phyloP scores from a whole-genome alignment of 1,140 invertebrate genomes.

The Ctenoplectra terminalis region DNA sequence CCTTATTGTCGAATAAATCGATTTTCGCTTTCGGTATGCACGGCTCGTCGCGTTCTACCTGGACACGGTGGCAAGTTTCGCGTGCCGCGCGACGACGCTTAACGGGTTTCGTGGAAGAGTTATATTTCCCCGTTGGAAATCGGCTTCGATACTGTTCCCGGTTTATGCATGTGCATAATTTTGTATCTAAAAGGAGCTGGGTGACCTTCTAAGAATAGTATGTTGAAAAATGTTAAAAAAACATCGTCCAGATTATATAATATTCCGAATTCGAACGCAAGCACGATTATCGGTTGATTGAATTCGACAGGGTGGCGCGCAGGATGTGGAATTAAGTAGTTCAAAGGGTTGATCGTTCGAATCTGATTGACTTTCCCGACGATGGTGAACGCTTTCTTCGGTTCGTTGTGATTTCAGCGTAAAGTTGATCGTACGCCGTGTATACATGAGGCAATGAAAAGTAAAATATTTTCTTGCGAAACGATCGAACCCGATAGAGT shows the following conservation, averaged over 20 bases:
- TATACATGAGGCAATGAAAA: too few relatives aligned
- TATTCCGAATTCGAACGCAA: neutral
- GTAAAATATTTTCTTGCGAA: neutral
- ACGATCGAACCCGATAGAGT: neutral
- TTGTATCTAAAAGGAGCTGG: neutral
- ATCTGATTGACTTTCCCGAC: neutral
- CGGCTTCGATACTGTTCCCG: neutral
- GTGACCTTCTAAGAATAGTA: slow-evolving; percentile 11
- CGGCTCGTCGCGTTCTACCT: slow-evolving; percentile 14
- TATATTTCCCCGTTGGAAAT: neutral
- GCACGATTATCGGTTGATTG: neutral
- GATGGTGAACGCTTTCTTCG: too few relatives aligned
- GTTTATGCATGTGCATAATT: slow-evolving; percentile 34
- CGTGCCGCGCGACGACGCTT: neutral
- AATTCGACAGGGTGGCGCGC: neutral
- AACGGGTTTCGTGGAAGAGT: neutral
- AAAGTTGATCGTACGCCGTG: neutral
- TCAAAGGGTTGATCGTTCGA: neutral
- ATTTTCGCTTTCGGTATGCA: slow-evolving; percentile 62
- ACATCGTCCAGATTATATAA: neutral
- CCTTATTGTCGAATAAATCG: slow-evolving; percentile 55
- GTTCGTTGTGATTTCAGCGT: neutral
- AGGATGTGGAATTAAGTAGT: neutral
- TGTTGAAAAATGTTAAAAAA: neutral
- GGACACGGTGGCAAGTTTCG: neutral